Evolutionary conservation across 2,888 invertebrate genomes (phyloP).

Genomic region (Parelbella ahira): DNA sequence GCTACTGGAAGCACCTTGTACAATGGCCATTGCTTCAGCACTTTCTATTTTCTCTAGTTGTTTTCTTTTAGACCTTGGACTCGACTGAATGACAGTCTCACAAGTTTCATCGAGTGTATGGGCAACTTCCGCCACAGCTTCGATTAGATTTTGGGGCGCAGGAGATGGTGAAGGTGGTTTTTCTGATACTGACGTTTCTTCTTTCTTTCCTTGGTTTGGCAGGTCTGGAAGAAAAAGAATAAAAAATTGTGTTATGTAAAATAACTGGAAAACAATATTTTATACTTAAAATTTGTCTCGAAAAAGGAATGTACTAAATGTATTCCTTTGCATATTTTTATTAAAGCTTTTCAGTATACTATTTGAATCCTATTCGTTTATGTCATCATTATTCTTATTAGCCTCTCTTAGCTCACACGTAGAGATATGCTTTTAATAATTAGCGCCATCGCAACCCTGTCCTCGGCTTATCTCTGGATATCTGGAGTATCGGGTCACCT

Average conservation of each 20-base stretch:
- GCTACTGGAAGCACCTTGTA: constrained; percentile 73
- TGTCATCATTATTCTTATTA: no score
- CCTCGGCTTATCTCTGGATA: no score
- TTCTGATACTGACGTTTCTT: constrained; percentile 40
- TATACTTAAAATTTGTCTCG: no score
- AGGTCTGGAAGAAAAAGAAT: constrained; percentile 47
- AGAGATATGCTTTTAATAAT: no score
- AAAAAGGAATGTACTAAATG: no score
- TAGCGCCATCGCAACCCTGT: no score
- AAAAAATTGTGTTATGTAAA: constrained; percentile 3
- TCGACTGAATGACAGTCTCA: constrained; percentile 83
- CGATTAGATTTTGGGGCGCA: constrained; percentile 76
- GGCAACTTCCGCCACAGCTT: constrained; percentile 84
- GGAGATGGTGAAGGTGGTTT: constrained; percentile 48
- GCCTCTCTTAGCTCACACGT: no score
- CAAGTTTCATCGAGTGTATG: constrained; percentile 85
- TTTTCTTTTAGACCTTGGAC: constrained; percentile 77
- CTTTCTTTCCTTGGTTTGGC: constrained; percentile 42
- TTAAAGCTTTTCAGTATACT: no score
- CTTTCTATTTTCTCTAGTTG: constrained; percentile 75
- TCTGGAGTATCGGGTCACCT: no score
- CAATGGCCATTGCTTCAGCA: constrained; percentile 65
- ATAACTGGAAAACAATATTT: no score
- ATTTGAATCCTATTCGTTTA: no score
- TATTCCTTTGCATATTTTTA: no score